Evolutionary conservation across 2,888 invertebrate genomes (phyloP), one percentile per base, ranked within the genome.

Genomic region (Netelia inedita): DNA sequence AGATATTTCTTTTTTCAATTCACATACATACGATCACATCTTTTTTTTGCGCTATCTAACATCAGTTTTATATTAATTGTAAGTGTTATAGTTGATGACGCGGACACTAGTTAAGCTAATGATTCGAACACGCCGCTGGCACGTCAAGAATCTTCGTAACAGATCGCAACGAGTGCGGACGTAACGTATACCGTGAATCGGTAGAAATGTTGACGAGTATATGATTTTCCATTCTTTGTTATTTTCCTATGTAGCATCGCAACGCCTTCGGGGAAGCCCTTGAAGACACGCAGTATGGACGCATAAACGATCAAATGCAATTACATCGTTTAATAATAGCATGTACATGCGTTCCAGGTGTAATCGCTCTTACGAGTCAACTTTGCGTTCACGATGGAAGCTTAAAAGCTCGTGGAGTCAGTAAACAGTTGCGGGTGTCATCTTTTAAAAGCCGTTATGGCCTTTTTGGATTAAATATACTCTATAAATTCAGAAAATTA

Each of bases 201-300:
- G 46, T 14, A 11, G 46, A 46, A 46, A 46, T 6, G 46, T 46
- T 46, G 46, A 46, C 3, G 46, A 14, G 46, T 14, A 46, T 14
- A 46, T 46, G 11, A 46, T 46, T 46, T 14, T 46, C 1, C 14
- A 14, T 46, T 46, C 46, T 46, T 10, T 46, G 10, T 46, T 46
- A 14, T 46, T 46, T 46, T 46, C 46, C 14, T 46, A 1, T 46
- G 10, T 46, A 14, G 1, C 46, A 11, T 11, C 14, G 14, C 11
- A 10, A 14, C 14, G 63, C 50, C 57, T 83, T 83, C 74, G 50
- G 65, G 21, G 79, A 79, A 83, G 71, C 79, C 79, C 83, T 74
- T 73, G 79, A 66, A 73, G 53, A 71, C 10, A 28, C 28, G 28
- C 28, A 46, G 2, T 46, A 46, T 46, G 11, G 46, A 46, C 10